Conservation (phyloP, 2,888 invertebrate genomes). For the Standfussiana lucernea region DNA sequence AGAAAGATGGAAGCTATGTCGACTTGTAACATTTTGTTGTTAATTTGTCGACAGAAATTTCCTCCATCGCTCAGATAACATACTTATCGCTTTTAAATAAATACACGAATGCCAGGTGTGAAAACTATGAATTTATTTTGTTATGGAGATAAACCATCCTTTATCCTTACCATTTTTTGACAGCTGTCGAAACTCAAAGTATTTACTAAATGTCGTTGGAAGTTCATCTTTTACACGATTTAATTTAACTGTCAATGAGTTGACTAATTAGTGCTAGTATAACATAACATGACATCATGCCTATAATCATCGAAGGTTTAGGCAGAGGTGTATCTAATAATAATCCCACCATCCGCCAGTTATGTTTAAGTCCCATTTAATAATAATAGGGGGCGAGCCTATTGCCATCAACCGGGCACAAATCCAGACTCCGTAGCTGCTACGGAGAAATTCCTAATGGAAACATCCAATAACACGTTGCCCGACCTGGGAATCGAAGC, state of each 20-base stretch:
- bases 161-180: background rate
- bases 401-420: too few relatives aligned
- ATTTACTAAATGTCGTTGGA: background rate
- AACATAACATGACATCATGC: too few relatives aligned
- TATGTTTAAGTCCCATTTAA: too few relatives aligned
- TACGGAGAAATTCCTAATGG: too few relatives aligned
- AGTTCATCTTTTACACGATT: background rate
- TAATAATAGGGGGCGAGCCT: too few relatives aligned
- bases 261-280: background rate
- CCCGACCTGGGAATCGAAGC: too few relatives aligned
- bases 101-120: background rate
- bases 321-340: too few relatives aligned
- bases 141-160: too few relatives aligned
- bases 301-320: too few relatives aligned
- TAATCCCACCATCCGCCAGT: too few relatives aligned
- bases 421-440: too few relatives aligned
- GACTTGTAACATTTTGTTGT: background rate
- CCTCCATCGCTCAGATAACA: background rate
- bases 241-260: background rate
- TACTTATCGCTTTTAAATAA: background rate
- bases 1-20: background rate
- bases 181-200: background rate
- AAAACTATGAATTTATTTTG: background rate
- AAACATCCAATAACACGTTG: too few relatives aligned
- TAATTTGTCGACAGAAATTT: constrained; percentile 40